Percentiles rank a stretch among this genome's conserved stretches.
phyloP scores from a whole-genome alignment of 2,888 invertebrate genomes.

The Plemyria rubiginata region DNA sequence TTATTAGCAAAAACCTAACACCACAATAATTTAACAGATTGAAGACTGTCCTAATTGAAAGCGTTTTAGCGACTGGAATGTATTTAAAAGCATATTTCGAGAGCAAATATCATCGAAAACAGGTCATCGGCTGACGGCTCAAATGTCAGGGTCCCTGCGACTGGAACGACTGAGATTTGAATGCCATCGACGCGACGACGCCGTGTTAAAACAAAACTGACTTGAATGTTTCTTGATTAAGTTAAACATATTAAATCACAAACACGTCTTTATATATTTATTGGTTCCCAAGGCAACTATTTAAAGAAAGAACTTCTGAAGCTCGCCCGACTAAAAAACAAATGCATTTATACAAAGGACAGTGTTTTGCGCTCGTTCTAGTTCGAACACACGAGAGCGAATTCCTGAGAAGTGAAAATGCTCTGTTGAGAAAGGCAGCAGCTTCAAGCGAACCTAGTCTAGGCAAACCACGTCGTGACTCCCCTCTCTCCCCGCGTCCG shows the following conservation, averaged over 20 bases:
- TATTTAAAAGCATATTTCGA: constrained; percentile 53
- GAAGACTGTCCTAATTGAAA: constrained; percentile 39
- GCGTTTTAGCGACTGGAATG: constrained; percentile 48
- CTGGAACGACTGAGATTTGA: constrained; percentile 54
- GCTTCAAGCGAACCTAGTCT: constrained; percentile 59
- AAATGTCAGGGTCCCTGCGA: constrained; percentile 76
- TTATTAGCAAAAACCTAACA: constrained; percentile 3
- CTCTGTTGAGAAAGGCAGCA: constrained; percentile 50
- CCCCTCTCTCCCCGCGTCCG: constrained; percentile 39
- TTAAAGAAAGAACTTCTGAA: neutral
- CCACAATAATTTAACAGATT: constrained; percentile 40
- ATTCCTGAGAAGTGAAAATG: constrained; percentile 51
- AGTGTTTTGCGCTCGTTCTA: constrained; percentile 38
- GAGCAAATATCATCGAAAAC: constrained; percentile 58
- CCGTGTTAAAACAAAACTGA: constrained; percentile 31
- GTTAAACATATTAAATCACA: neutral
- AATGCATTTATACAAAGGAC: constrained; percentile 32
- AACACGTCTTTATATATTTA: neutral
- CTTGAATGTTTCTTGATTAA: neutral
- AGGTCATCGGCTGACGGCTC: constrained; percentile 62
- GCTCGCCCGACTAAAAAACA: constrained; percentile 8
- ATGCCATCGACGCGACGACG: constrained; percentile 53
- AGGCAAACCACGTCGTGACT: constrained; percentile 79
- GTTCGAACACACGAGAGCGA: constrained; percentile 43
- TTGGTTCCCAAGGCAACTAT: neutral